Conservation (phyloP, 2,113 vertebrate genomes). For the Oxyruncus cristatus region DNA sequence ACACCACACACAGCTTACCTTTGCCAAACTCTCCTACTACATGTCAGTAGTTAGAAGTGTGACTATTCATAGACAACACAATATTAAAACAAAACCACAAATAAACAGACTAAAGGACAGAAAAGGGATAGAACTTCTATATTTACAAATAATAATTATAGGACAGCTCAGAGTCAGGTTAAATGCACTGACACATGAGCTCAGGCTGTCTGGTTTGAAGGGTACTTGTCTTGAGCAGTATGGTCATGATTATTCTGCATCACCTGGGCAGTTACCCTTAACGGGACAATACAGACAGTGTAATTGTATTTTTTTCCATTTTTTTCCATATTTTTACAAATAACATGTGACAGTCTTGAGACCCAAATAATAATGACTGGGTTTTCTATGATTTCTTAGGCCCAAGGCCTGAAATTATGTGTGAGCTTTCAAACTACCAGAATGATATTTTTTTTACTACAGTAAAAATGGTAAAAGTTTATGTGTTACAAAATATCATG, state of each 20-base stretch:
- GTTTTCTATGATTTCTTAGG: background rate
- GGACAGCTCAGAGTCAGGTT: background rate
- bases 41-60: too few relatives aligned
- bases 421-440: background rate
- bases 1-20: background rate
- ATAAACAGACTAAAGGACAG: background rate
- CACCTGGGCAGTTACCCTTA: background rate
- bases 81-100: background rate
- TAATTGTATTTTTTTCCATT: background rate
- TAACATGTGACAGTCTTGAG: background rate
- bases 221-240: background rate
- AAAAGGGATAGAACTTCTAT: background rate
- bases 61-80: background rate
- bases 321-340: background rate
- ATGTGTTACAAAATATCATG: background rate
- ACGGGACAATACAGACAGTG: background rate
- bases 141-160: background rate
- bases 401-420: background rate
- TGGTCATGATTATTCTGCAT: background rate
- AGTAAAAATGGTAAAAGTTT: background rate
- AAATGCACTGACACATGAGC: background rate
- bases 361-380: background rate
- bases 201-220: background rate
- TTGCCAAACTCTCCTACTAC: background rate
- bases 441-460: background rate